phyloP scores from a whole-genome alignment of 2,113 vertebrate species.

The Microcebus ravelobensis region DNA sequence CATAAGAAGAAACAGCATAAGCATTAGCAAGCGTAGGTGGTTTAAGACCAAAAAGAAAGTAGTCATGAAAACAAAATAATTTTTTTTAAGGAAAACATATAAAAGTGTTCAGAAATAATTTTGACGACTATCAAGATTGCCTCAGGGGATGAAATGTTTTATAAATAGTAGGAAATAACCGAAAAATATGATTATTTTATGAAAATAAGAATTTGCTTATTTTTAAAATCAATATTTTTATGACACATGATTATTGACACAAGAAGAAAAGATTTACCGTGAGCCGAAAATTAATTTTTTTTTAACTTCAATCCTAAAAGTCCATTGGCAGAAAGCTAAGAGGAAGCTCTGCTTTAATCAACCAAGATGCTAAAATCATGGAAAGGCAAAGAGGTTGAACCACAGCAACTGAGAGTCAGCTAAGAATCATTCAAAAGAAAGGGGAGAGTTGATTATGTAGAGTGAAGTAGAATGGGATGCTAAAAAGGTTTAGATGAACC shows the following conservation, averaged over 20 bases:
- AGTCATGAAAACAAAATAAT: neutral
- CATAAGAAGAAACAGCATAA: neutral
- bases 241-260: neutral
- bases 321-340: conserved; percentile 35
- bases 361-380: neutral
- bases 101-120: conserved; percentile 33
- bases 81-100: neutral
- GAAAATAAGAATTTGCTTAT: conserved; percentile 43
- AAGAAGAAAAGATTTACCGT: neutral
- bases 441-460: neutral
- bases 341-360: neutral
- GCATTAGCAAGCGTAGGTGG: neutral
- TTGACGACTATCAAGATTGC: neutral
- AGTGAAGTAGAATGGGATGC: neutral
- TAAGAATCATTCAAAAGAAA: neutral
- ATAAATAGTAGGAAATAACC: neutral
- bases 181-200: neutral
- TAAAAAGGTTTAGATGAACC: conserved; percentile 55
- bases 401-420: neutral
- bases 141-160: neutral
- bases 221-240: neutral
- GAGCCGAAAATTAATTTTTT: neutral
- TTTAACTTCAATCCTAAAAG: neutral
- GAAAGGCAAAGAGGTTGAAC: neutral
- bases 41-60: conserved; percentile 18